Conservation (phyloP, 2,797 vertebrate species). For the Adrianichthys oophorus region DNA sequence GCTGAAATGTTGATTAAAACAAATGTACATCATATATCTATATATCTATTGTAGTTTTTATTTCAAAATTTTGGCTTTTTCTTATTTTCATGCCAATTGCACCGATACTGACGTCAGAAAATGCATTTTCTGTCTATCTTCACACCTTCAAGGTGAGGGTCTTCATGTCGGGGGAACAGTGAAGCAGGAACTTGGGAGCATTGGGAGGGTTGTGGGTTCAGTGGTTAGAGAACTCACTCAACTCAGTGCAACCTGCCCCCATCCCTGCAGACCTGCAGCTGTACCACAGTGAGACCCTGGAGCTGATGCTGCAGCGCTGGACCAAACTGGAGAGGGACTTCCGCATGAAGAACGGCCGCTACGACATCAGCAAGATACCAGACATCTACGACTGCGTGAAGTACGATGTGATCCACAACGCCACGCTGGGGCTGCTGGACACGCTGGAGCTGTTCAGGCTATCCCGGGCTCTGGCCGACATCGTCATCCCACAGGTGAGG, state of each 20-base stretch:
- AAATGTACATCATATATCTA: too few relatives aligned
- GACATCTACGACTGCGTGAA: conserved; percentile 99
- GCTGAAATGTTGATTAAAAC: too few relatives aligned
- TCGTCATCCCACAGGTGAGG: conserved; percentile 95
- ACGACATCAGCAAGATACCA: conserved; percentile 97
- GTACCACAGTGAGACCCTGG: conserved; percentile 95
- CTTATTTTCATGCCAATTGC: too few relatives aligned
- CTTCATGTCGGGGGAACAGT: too few relatives aligned
- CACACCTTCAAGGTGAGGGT: too few relatives aligned
- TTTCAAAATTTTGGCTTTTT: too few relatives aligned
- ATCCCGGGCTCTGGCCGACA: conserved; percentile 91
- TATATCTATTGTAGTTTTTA: too few relatives aligned
- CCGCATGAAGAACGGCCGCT: conserved; percentile 93
- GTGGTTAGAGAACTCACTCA: too few relatives aligned
- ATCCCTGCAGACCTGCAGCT: conserved; percentile 87
- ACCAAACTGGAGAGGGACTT: conserved; percentile 96
- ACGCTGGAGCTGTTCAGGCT: conserved; percentile 90
- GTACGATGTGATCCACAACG: conserved; percentile 96
- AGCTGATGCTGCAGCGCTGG: conserved; percentile 98
- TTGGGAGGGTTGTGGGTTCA: too few relatives aligned
- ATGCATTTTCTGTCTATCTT: too few relatives aligned
- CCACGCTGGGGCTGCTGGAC: conserved; percentile 87
- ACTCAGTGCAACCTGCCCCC: background rate
- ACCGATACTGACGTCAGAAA: too few relatives aligned
- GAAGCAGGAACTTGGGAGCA: too few relatives aligned